Evolutionary conservation across 2,113 vertebrate genomes (phyloP).

Genomic region (Leptosomus discolor): DNA sequence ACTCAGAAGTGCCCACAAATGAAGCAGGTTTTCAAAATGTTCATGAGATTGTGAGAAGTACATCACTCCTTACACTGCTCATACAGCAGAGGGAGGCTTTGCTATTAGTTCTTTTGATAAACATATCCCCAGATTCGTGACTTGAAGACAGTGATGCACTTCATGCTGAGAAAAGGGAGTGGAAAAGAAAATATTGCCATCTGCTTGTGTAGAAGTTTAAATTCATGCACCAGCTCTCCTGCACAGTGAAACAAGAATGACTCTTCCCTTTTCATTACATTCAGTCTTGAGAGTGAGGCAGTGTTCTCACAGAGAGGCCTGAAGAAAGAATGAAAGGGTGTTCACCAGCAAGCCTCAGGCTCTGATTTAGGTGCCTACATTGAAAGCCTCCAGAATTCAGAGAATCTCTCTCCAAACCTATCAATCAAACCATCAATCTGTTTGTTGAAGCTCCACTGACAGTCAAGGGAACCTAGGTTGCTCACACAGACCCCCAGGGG

Average conservation of each 20-base stretch:
- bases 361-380: not conserved
- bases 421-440: not conserved
- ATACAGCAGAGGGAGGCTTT: not conserved
- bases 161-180: not conserved
- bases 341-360: not conserved
- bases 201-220: slow-evolving; percentile 13
- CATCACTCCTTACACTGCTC: not conserved
- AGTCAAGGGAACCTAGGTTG: not conserved
- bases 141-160: not conserved
- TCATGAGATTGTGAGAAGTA: not conserved
- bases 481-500: not conserved
- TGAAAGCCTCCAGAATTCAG: not conserved
- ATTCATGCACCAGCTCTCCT: not conserved
- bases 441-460: not conserved
- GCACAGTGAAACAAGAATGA: not conserved
- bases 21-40: not conserved
- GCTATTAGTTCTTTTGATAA: slow-evolving; percentile 14
- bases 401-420: not conserved
- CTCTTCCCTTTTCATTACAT: not conserved
- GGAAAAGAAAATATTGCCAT: slow-evolving; percentile 25
- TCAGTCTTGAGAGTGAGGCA: not conserved
- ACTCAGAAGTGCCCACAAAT: not conserved
- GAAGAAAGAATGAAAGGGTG: not conserved
- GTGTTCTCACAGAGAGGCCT: not conserved
- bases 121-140: not conserved